phyloP scores from a whole-genome alignment of 2,113 vertebrate genomes.

The Nipponia nippon region DNA sequence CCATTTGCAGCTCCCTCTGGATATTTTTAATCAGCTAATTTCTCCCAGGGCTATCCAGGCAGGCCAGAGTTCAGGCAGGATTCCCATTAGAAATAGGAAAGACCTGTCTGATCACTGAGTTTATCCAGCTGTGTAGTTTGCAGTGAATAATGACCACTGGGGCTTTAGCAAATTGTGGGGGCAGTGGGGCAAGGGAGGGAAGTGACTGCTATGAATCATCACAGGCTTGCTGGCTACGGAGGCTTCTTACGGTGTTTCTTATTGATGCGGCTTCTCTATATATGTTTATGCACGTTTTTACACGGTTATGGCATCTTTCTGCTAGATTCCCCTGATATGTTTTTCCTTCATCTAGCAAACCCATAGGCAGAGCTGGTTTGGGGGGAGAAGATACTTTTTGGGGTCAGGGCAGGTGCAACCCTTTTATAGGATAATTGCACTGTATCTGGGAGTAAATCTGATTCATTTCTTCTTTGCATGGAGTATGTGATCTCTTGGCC shows the following conservation, averaged over 20 bases:
- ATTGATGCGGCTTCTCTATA: not conserved
- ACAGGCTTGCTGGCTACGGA: not conserved
- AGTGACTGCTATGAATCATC: not conserved
- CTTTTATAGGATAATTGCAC: not conserved
- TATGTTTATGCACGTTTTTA: not conserved
- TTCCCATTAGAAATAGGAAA: conserved; percentile 45
- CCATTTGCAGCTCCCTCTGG: not conserved
- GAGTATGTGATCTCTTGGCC: not conserved
- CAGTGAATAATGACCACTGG: conserved; percentile 45
- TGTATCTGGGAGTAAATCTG: not conserved
- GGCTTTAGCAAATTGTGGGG: not conserved
- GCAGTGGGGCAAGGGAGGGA: not conserved
- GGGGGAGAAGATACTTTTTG: not conserved
- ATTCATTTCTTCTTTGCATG: not conserved
- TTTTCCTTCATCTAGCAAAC: not conserved
- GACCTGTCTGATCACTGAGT: conserved; percentile 42
- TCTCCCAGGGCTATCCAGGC: conserved; percentile 7
- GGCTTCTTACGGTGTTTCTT: not conserved
- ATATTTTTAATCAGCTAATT: conserved; percentile 48
- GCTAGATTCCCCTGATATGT: not conserved
- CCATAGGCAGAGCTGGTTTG: not conserved
- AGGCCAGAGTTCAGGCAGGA: conserved; percentile 28
- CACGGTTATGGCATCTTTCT: not conserved
- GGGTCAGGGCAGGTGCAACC: not conserved
- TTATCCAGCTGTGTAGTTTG: conserved; percentile 50